phyloP scores from a whole-genome alignment of 2,888 invertebrate genomes.

The Lomographa bimaculata region DNA sequence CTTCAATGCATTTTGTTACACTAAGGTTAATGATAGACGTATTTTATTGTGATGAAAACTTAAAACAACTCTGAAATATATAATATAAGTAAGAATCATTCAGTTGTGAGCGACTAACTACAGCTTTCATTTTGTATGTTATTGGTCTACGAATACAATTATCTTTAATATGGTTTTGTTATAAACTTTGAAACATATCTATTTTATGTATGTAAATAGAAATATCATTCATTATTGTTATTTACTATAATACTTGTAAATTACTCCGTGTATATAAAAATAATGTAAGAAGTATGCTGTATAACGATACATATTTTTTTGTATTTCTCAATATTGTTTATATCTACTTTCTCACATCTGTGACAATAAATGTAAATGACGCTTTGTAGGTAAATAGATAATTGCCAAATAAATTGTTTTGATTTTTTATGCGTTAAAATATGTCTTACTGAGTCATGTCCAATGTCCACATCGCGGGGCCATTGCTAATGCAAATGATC shows the following conservation, averaged over 20 bases:
- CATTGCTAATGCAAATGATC: slow-evolving; percentile 11
- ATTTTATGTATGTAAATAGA: slow-evolving; percentile 66
- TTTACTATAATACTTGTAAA: slow-evolving; percentile 58
- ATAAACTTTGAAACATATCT: slow-evolving; percentile 76
- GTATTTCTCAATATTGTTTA: slow-evolving; percentile 49
- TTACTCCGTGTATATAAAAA: slow-evolving; percentile 58
- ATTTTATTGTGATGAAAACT: too few species aligned
- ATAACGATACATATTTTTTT: slow-evolving; percentile 39
- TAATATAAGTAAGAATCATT: too few species aligned
- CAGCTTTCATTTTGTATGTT: too few species aligned
- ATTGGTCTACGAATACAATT: too few species aligned
- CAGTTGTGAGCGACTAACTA: too few species aligned
- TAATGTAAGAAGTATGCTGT: slow-evolving; percentile 38
- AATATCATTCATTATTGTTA: slow-evolving; percentile 54
- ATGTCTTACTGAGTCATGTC: slow-evolving; percentile 20
- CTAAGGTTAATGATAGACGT: not conserved
- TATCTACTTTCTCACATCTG: slow-evolving; percentile 76
- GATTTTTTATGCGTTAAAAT: slow-evolving; percentile 22
- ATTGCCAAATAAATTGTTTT: slow-evolving; percentile 59
- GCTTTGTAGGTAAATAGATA: slow-evolving; percentile 73
- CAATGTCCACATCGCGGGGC: slow-evolving; percentile 23
- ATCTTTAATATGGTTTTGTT: slow-evolving; percentile 25
- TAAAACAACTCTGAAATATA: too few species aligned
- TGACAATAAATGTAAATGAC: slow-evolving; percentile 82
- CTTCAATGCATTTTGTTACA: slow-evolving; percentile 6